Evolutionary conservation across 1,140 invertebrate species (phyloP).

Genomic region (Hylaeus anthracinus): DNA sequence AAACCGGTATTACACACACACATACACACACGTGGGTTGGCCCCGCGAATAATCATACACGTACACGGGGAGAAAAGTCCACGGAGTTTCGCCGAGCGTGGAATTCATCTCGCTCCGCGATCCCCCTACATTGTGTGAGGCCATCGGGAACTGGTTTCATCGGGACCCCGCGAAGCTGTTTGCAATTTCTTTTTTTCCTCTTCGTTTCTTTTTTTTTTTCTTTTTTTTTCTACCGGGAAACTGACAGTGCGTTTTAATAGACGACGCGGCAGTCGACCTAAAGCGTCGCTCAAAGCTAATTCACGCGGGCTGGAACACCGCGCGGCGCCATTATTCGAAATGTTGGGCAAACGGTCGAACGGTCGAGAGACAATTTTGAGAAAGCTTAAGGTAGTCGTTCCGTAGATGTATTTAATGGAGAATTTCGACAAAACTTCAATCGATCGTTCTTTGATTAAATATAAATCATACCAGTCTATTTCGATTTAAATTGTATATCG

Average conservation of each 20-base stretch:
- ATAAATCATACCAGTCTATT: no score
- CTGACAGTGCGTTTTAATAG: conserved; percentile 58
- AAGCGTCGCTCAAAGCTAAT: conserved; percentile 20
- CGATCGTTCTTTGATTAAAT: no score
- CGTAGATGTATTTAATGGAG: no score
- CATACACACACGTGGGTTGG: not conserved
- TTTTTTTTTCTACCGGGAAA: conserved; percentile 41
- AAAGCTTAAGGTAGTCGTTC: no score
- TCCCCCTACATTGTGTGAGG: conserved; percentile 57
- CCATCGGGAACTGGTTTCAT: conserved; percentile 56
- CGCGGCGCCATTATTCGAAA: not conserved
- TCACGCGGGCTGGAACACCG: not conserved
- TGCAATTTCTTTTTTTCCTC: not conserved
- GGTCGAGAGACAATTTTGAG: not conserved
- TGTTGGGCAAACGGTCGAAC: not conserved
- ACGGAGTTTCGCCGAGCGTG: conserved; percentile 50
- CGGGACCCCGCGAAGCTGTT: conserved; percentile 35
- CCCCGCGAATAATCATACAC: conserved; percentile 33
- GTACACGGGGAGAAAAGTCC: conserved; percentile 19
- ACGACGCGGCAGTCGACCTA: conserved; percentile 11
- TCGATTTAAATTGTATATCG: no score
- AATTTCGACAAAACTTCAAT: no score
- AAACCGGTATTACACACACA: conserved; percentile 51
- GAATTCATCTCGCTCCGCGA: conserved; percentile 58
- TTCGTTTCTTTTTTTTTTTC: no score